These are phyloP conservation scores for Thamnaconus septentrionalis DNA, from an alignment of 2,113 vertebrate species.

Conservation along the genomic window DNA sequence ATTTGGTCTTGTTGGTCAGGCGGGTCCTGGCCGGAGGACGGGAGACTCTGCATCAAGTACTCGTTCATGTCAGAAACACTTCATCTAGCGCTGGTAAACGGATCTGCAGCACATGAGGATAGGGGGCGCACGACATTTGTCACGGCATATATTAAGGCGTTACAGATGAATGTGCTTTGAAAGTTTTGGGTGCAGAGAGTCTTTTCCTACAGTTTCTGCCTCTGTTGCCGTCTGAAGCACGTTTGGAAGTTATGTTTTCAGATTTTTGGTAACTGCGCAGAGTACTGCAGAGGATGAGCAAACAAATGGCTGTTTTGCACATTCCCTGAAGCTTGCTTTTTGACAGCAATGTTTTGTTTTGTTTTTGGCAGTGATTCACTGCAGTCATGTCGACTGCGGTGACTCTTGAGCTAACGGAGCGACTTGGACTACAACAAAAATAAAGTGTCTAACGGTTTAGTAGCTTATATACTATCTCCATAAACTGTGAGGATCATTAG, in stretches of 20 bases:
- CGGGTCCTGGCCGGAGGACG: slow-evolving; percentile 36
- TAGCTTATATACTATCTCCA: slow-evolving; percentile 57
- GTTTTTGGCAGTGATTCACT: slow-evolving; percentile 54
- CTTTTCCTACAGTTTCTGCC: slow-evolving; percentile 28
- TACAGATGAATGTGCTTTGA: slow-evolving; percentile 44
- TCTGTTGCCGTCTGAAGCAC: slow-evolving; percentile 9
- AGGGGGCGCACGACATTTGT: slow-evolving; percentile 11
- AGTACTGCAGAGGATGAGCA: slow-evolving; percentile 27
- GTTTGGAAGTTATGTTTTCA: slow-evolving; percentile 16
- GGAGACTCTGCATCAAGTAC: slow-evolving; percentile 48
- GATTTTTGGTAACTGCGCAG: not conserved
- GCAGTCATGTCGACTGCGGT: slow-evolving; percentile 24
- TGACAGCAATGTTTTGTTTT: slow-evolving; percentile 24
- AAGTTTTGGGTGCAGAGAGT: slow-evolving; percentile 35
- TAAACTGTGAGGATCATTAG: slow-evolving; percentile 71
- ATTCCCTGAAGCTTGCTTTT: slow-evolving; percentile 47
- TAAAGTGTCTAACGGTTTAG: slow-evolving; percentile 41
- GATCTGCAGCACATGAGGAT: slow-evolving; percentile 26
- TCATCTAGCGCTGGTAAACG: slow-evolving; percentile 24
- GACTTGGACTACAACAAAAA: slow-evolving; percentile 38
- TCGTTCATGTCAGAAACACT: slow-evolving; percentile 46
- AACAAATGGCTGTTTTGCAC: slow-evolving; percentile 39
- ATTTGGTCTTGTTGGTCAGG: slow-evolving; percentile 49
- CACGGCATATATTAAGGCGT: slow-evolving; percentile 53
- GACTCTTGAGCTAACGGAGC: slow-evolving; percentile 18